These are phyloP conservation scores for Coluber constrictor DNA, from an alignment of 2,797 vertebrate species.

Conservation along the genomic window DNA sequence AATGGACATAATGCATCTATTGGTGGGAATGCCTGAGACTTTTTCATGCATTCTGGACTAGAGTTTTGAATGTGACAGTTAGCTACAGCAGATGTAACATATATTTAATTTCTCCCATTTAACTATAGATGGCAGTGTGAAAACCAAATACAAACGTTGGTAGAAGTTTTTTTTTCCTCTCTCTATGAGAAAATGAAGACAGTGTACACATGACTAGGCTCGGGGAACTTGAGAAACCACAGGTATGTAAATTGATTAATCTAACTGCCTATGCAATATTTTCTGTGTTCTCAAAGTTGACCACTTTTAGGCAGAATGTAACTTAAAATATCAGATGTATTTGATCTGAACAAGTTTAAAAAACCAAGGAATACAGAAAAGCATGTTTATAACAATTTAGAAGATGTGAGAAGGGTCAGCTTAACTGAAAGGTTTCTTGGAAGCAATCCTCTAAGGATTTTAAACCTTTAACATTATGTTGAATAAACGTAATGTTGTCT, in stretches of 20 bases:
- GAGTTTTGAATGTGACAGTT: conserved; percentile 15
- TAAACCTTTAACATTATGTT: neutral
- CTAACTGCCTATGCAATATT: conserved; percentile 52
- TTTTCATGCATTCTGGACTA: neutral
- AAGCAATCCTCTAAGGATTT: neutral
- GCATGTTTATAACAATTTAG: conserved; percentile 34
- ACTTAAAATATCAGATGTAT: conserved; percentile 34
- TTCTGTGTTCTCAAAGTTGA: conserved; percentile 40
- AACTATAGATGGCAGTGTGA: conserved; percentile 78
- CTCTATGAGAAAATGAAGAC: conserved; percentile 52
- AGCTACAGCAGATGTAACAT: conserved; percentile 45
- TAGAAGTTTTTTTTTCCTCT: conserved; percentile 59
- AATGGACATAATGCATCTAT: conserved; percentile 12
- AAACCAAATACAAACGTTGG: conserved; percentile 67
- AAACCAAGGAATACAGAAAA: conserved; percentile 54
- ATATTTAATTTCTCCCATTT: conserved; percentile 65
- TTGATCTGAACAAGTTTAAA: conserved; percentile 38
- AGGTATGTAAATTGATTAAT: conserved; percentile 74
- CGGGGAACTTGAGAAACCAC: conserved; percentile 71
- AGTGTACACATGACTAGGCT: conserved; percentile 67
- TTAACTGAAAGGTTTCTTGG: neutral
- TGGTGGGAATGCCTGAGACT: neutral
- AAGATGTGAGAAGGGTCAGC: neutral
- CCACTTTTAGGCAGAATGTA: conserved; percentile 54
- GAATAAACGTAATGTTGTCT: conserved; percentile 7